Evolutionary conservation across 2,113 vertebrate species (phyloP).

Genomic region (Himantopus leucocephalus): DNA sequence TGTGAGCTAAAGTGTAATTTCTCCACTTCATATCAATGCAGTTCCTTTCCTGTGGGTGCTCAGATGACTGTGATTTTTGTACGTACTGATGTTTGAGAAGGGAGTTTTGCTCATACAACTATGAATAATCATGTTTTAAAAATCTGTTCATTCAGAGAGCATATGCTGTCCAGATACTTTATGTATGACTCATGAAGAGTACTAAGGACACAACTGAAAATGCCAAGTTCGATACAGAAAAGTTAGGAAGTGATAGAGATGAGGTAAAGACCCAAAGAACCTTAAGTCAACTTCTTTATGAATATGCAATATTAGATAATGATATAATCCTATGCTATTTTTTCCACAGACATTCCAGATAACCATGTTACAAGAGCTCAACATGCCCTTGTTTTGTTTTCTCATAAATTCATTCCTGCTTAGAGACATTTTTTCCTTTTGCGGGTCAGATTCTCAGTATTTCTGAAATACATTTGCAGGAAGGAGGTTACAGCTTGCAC

Average conservation of each 20-base stretch:
- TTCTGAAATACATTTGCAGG: background rate
- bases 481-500: background rate
- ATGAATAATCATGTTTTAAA: background rate
- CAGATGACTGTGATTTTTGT: background rate
- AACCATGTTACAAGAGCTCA: background rate
- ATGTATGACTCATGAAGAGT: background rate
- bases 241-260: background rate
- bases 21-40: background rate
- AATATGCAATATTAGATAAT: background rate
- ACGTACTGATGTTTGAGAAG: background rate
- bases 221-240: background rate
- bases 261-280: background rate
- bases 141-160: conserved; percentile 16
- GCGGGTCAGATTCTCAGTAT: background rate
- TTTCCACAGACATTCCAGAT: background rate
- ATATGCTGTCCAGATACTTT: background rate
- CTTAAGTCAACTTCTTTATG: background rate
- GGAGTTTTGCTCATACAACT: background rate
- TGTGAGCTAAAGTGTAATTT: background rate
- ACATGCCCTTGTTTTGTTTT: background rate
- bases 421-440: background rate
- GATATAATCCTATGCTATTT: background rate
- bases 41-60: background rate
- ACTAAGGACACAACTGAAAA: background rate
- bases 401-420: background rate